Evolutionary conservation across 2,888 invertebrate genomes (phyloP).

Genomic region (Orchestes rusci): DNA sequence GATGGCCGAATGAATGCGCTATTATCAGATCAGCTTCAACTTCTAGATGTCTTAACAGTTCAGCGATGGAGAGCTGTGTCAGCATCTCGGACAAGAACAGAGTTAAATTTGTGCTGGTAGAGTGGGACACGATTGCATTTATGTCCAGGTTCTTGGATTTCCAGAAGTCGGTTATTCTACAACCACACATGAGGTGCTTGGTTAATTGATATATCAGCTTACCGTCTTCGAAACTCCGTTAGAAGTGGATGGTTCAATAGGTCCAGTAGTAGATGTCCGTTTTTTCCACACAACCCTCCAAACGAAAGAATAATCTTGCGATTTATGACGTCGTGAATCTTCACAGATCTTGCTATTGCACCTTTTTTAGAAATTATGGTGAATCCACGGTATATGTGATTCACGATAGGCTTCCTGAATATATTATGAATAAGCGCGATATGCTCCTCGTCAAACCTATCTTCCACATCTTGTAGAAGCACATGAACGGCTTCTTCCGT

Average conservation of each 20-base stretch:
- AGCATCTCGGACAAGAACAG: conserved; percentile 44
- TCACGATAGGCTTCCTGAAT: conserved; percentile 44
- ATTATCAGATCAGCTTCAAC: conserved; percentile 30
- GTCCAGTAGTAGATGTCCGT: conserved; percentile 70
- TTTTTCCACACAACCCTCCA: conserved; percentile 71
- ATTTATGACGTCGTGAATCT: conserved; percentile 1
- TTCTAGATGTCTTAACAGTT: conserved; percentile 48
- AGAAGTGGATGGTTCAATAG: conserved; percentile 71
- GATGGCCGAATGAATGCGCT: conserved; percentile 82
- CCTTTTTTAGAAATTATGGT: conserved; percentile 45
- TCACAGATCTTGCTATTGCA: conserved; percentile 24
- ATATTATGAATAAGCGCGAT: conserved; percentile 34
- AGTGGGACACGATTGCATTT: conserved; percentile 9
- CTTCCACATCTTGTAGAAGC: conserved; percentile 57
- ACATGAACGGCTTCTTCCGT: conserved; percentile 66
- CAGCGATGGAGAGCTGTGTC: conserved; percentile 48
- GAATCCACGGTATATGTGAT: conserved; percentile 72
- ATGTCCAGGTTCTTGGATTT: conserved; percentile 9
- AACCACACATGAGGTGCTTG: no score
- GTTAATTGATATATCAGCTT: conserved; percentile 7
- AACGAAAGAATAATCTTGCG: conserved; percentile 53
- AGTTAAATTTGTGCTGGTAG: conserved; percentile 1
- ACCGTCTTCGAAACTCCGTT: conserved; percentile 59
- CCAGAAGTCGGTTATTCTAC: conserved; percentile 2
- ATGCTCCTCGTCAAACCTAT: conserved; percentile 34